Conservation (phyloP, 2,797 vertebrate species). For the Leucoraja ocellata region DNA sequence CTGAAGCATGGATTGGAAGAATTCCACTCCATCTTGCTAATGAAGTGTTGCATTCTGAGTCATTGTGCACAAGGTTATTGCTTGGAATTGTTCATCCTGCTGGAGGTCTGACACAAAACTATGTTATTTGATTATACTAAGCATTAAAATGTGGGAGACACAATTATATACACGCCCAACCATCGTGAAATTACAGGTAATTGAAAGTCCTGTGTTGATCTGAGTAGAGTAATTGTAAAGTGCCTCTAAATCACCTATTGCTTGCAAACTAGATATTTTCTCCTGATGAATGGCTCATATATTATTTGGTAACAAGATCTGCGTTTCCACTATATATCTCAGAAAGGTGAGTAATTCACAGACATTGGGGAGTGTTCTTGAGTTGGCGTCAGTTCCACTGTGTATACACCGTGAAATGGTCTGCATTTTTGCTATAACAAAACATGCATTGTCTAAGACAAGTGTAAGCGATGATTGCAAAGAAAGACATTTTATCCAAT, state of each 20-base stretch:
- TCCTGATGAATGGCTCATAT: background rate
- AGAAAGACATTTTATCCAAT: background rate
- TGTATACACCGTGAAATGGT: background rate
- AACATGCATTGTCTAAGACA: background rate
- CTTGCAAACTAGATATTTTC: slow-evolving; percentile 6
- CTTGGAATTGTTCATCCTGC: background rate
- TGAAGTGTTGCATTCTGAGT: background rate
- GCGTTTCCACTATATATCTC: background rate
- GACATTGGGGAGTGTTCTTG: background rate
- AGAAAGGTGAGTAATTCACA: background rate
- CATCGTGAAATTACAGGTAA: background rate
- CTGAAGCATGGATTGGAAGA: too few relatives aligned
- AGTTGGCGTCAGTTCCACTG: background rate
- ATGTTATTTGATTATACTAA: background rate
- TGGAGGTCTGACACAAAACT: background rate
- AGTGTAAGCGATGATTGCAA: background rate
- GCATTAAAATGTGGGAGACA: background rate
- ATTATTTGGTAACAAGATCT: background rate
- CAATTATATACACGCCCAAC: background rate
- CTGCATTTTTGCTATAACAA: background rate
- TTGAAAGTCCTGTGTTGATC: background rate
- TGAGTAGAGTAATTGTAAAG: background rate
- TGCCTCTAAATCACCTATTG: background rate
- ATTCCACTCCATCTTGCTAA: background rate
- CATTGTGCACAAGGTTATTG: background rate